Percentiles rank a stretch among this genome's conserved stretches.
Conservation (phyloP, 2,113 vertebrate species). For the Rattus rattus region DNA sequence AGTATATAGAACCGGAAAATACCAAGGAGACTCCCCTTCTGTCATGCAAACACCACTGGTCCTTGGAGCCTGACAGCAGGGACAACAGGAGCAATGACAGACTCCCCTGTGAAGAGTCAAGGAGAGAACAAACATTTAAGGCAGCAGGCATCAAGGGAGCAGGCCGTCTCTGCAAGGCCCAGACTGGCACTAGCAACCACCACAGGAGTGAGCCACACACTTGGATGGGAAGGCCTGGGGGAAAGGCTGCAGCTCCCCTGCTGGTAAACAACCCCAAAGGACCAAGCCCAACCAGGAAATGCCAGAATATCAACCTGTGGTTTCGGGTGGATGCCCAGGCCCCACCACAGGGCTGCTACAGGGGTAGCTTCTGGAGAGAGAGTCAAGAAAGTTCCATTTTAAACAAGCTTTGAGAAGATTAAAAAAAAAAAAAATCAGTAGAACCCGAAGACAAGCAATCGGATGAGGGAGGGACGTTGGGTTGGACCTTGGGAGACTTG, state of each 20-base stretch:
- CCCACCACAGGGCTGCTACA: not conserved
- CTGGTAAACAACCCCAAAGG: slow-evolving; percentile 65
- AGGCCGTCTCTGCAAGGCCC: not conserved
- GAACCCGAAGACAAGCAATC: not conserved
- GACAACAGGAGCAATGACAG: not conserved
- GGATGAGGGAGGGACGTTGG: not conserved
- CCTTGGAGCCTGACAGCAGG: not conserved
- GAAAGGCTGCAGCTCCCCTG: not conserved
- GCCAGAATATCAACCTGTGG: not conserved
- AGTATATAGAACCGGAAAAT: not conserved
- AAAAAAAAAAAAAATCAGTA: not conserved
- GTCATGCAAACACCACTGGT: not conserved
- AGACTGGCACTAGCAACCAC: not conserved
- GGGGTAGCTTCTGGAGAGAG: not conserved
- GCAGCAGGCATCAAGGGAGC: not conserved
- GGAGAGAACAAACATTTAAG: not conserved
- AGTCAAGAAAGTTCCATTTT: slow-evolving; percentile 25
- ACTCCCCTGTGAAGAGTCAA: not conserved
- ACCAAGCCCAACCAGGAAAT: slow-evolving; percentile 56
- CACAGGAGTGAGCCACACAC: slow-evolving; percentile 62
- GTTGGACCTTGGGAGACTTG: not conserved
- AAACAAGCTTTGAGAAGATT: not conserved
- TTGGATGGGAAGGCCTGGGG: not conserved
- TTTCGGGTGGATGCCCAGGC: not conserved
- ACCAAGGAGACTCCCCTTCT: not conserved